Evolutionary conservation across 2,888 invertebrate genomes (phyloP), one percentile per base, ranked within the genome.

Genomic region (Polyommatus icarus): DNA sequence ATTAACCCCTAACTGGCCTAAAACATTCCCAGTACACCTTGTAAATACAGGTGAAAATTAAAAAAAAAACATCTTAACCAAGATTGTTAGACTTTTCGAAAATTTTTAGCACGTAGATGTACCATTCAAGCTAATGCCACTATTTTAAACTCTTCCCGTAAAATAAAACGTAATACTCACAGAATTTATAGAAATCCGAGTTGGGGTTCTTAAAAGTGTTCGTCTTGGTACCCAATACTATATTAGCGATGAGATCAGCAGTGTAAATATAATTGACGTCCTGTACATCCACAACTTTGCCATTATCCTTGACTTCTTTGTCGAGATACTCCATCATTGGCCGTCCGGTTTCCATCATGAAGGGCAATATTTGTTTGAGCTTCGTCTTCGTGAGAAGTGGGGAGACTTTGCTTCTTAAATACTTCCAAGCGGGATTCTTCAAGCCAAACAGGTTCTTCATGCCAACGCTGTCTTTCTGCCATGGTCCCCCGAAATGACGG

Each of bases 381-480:
- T 83, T 84, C 0, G 77, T 78, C n/a, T 77, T 76, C 59, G 81
- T 80, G 0, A 84, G 77, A 0, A 83, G 83, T 3, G 84, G 83
- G 2, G 79, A 79, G 3, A 84, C 83, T 76, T 82, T 84, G 24
- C 76, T 81, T 40, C 84, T 83, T 71, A 85, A 73, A 75, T 84
- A 84, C 36, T 78, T 82, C 84, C 84, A 85, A 2, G 82, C 81
- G 0, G 84, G 84, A 40, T 84, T 83, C 73, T 80, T 82, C 24
- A 84, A 7, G 3, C 83, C 84, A 61, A 84, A 84, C 0, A 84
- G 61, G 76, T 84, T 84, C 36, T 78, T 80, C 84, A 84, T 84
- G 12, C 84, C 84, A 15, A 83, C 82, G 61, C 83, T 84, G 50
- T 84, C 84, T 50, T 82, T 83, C 50, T 84, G 82, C 61, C 79